Evolutionary conservation across 2,888 invertebrate genomes (phyloP), one percentile per base, ranked within the genome.

Genomic region (Stenurella melanura): DNA sequence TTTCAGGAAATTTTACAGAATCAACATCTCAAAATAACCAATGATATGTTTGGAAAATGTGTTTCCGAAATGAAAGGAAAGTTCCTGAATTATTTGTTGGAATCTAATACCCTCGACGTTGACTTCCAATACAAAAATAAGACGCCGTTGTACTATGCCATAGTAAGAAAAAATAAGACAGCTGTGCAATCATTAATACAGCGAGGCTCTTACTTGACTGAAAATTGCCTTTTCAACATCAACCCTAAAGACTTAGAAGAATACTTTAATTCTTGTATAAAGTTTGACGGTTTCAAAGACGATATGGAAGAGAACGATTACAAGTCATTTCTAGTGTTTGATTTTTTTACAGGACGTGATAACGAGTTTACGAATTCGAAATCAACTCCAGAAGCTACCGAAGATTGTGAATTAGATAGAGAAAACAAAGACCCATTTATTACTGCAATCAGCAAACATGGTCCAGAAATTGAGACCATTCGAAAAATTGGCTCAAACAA

Each of bases 221-320:
- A 54, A 30, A 30, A 19, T 18, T 72, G 72, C 15, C 50, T 72
- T 15, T 10, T 18, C 1, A 54, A 63, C 11, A 72, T 72, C 54
- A 72, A 72, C 54, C 70, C 72, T 30, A 63, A 54, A 63, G 63
- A 63, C 30, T 63, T 72, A 19, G 72, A 72, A n/a, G 72, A 72
- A 26, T 72, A 72, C 54, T 72, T 72, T 0, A 63, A 72, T 63
- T 63, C 42, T 18, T 72, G 72, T 26, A 63, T 72, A 50, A 72
- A 30, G 54, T 63, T n/a, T 18, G 72, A 72, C 54, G 60, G 19
- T 60, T 72, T 50, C 9, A 38, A 58, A 15, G 61, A 54, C 1
- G 63, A 72, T 19, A 54, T 72, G 50, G 72, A 72, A 50, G 72
- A 72, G 50, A 61, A 54, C 10, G 26, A 63, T 21, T 72, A 72